These are phyloP conservation scores for Sander vitreus DNA, from an alignment of 2,113 vertebrate genomes.

Conservation along the genomic window DNA sequence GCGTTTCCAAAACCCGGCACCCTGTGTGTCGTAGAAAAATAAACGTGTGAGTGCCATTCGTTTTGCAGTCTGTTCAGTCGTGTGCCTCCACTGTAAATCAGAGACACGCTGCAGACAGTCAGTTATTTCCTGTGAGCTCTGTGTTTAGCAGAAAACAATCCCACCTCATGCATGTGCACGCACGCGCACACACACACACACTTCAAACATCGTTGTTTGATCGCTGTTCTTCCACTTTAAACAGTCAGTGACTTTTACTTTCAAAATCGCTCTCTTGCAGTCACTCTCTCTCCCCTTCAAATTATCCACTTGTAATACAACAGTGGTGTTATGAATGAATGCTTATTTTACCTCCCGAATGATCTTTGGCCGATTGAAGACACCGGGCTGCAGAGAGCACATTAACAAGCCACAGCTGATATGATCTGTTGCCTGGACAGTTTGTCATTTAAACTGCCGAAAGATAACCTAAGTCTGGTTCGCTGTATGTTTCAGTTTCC, in stretches of 20 bases:
- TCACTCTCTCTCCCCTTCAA: neutral
- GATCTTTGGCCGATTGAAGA: too few relatives aligned
- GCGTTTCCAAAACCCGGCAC: neutral
- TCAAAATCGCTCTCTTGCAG: neutral
- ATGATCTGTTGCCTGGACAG: too few relatives aligned
- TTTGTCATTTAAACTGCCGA: neutral
- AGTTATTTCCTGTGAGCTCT: slow-evolving; percentile 4
- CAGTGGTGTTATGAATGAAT: neutral
- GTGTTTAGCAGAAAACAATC: slow-evolving; percentile 38
- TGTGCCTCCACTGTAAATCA: slow-evolving; percentile 13
- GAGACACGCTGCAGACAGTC: slow-evolving; percentile 15
- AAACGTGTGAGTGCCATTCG: neutral
- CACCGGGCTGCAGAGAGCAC: neutral
- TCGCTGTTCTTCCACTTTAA: slow-evolving; percentile 8
- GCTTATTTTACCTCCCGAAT: neutral
- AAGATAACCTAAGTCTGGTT: too few relatives aligned
- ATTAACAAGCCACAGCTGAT: too few relatives aligned
- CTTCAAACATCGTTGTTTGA: neutral
- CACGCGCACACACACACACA: neutral
- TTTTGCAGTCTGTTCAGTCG: neutral
- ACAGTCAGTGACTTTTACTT: neutral
- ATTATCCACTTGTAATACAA: neutral
- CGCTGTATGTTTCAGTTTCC: neutral
- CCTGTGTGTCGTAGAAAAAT: neutral
- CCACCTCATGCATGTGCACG: slow-evolving; percentile 11